A percentile compares a stretch with the other conserved stretches of the same genome.
Evolutionary conservation across 2,888 invertebrate species (phyloP).

Genomic region (Endomychus coccineus): DNA sequence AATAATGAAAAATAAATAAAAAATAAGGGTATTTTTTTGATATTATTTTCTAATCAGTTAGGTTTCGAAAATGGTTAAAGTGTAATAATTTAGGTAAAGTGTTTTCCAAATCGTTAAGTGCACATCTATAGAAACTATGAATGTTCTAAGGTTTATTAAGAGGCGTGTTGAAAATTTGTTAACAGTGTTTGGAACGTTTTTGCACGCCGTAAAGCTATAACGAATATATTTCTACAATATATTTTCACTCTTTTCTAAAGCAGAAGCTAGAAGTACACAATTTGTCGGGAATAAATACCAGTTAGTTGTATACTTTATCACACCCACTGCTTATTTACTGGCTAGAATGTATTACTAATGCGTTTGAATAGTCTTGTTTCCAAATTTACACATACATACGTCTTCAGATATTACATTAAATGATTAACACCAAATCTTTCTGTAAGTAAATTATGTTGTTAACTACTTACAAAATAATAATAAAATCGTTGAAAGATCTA

Average conservation of each 20-base stretch:
- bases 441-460: constrained; percentile 25
- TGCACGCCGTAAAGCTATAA: constrained; percentile 37
- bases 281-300: constrained; percentile 11
- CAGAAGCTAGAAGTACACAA: constrained; percentile 35
- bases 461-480: too few species aligned
- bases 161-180: constrained; percentile 5
- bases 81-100: too few species aligned
- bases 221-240: constrained; percentile 33
- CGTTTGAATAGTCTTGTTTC: constrained; percentile 10
- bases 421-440: constrained; percentile 31
- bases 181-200: constrained; percentile 20
- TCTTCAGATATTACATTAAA: constrained; percentile 29
- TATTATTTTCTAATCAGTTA: too few species aligned
- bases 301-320: constrained; percentile 13
- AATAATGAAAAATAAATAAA: too few species aligned
- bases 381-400: constrained; percentile 25
- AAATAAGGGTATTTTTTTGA: too few species aligned
- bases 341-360: constrained; percentile 12
- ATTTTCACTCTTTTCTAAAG: constrained; percentile 36
- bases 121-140: constrained; percentile 1
- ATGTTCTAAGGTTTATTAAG: constrained; percentile 1
- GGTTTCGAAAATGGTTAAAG: too few species aligned
- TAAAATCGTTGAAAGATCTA: too few species aligned
- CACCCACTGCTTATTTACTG: constrained; percentile 13
- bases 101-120: too few species aligned